These are phyloP conservation scores for Leptinotarsa defecta DNA, from an alignment of 1,140 invertebrate species.

Conservation along the genomic window DNA sequence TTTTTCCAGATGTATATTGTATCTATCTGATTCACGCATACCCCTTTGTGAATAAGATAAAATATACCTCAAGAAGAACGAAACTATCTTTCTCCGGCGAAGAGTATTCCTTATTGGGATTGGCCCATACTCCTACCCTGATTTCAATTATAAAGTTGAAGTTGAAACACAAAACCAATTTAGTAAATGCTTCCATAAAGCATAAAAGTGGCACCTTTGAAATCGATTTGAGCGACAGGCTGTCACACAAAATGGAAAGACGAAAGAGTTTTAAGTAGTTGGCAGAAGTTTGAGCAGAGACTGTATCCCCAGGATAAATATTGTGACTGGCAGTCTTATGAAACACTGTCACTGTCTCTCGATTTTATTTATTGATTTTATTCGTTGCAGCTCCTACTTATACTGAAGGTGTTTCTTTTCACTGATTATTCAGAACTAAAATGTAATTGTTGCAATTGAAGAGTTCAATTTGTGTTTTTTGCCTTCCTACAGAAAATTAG, in stretches of 20 bases:
- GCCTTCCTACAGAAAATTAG: too few relatives aligned
- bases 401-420: too few relatives aligned
- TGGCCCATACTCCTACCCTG: background rate
- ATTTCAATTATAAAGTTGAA: constrained; percentile 25
- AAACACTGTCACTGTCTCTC: constrained; percentile 40
- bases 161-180: constrained; percentile 43
- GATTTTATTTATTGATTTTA: constrained; percentile 29
- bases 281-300: constrained; percentile 50
- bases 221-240: constrained; percentile 54
- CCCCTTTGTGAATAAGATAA: too few relatives aligned
- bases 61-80: too few relatives aligned
- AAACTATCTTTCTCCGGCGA: too few relatives aligned
- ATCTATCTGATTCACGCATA: too few relatives aligned
- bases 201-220: constrained; percentile 43
- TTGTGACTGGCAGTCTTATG: constrained; percentile 47
- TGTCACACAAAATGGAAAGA: constrained; percentile 54
- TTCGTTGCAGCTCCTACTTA: background rate
- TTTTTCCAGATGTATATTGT: too few relatives aligned
- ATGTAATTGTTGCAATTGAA: too few relatives aligned
- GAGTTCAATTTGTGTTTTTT: too few relatives aligned
- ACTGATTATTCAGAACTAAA: too few relatives aligned
- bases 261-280: constrained; percentile 57
- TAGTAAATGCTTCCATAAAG: constrained; percentile 44
- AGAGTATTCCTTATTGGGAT: too few relatives aligned
- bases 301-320: constrained; percentile 50